Base-by-base conservation (phyloP, 2,888 invertebrate species). In the Apamea sordens region DNA sequence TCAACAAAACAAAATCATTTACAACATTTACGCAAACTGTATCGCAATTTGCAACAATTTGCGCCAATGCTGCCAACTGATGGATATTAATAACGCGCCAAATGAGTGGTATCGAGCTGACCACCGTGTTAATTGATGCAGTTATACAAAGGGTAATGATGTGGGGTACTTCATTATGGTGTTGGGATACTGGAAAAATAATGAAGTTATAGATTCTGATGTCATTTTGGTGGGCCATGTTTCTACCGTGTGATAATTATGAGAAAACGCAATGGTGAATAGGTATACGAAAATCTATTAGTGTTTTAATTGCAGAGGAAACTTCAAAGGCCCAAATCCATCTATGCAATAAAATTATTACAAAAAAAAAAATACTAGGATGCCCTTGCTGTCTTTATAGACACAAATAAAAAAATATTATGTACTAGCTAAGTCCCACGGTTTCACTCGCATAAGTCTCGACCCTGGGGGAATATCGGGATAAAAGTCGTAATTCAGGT, bases 21-120 rank as follows among this genome's bases (percentile, higher is more conserved):
- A 61, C 59, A 76, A 32, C n/a, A 76, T 71, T 64, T 28, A 64
- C 47, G 50, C 13, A 67, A 77, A 74, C 76, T 68, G 72, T 71
- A 71, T 76, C 36, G 28, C 70, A 85, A 85, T 84, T 84, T 28
- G 44, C 80, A 70, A 75, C 85, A 77, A 87, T 79, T 85, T 71
- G 76, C 44, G 77, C 36, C 64, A 81, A 53, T 78, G 71, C 74
- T 41, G 32, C 68, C 28, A 65, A 75, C 67, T 77, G 77, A 83
- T 79, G 77, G 77, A 73, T 87, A 87, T 88, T 86, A 86, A 86
- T 88, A 81, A 61, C 77, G 68, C 69, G 68, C 76, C 79, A 85
- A 88, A 88, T 85, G 81, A 85, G 83, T 85, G 85, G 77, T 77
- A 83, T 75, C 76, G 68, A 61, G 53, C 75, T 76, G 74, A 76